Evolutionary conservation across 2,888 invertebrate genomes (phyloP), one percentile per base, ranked within the genome.

Genomic region (Andrena marginata): DNA sequence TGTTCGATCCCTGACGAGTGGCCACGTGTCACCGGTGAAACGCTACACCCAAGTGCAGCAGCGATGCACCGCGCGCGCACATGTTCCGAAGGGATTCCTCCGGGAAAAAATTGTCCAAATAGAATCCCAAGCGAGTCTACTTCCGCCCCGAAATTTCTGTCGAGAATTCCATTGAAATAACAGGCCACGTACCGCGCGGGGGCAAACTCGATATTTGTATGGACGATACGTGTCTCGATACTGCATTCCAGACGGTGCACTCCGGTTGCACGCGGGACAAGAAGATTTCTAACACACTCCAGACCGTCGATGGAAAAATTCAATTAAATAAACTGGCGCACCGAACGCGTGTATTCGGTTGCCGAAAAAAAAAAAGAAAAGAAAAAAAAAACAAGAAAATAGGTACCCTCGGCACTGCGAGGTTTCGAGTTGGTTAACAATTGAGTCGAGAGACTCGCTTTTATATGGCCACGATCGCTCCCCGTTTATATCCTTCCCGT

Each of bases 211-310:
- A 33, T 56, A 23, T 33, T 54, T 35, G 7, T 68, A 59, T 26
- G 13, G 48, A 0, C 16, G 42, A 48, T 60, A 60, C 49, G 23
- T 26, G 35, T 3, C 56, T 23, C 62, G 48, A 70, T n/a, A 23
- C 20, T 16, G 16, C 10, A 31, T 56, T 56, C 56, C 10, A 56
- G 26, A 56, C 13, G 23, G 23, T 7, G 20, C 71, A 20, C 16
- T n/a, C 33, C 5, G 13, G 4, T 8, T 10, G 49, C 16, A 8
- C 23, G 51, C 31, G 10, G 10, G n/a, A n/a, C 33, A 64, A 35
- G 72, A 72, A 31, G 48, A 51, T 62, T 72, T 71, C 62, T 63
- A 63, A 71, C 62, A 62, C 6, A 63, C 16, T 10, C 23, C 31
- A 26, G 48, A 35, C 13, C 16, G 59, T 35, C 67, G 35, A 13